Percentiles rank a stretch among this genome's conserved stretches.
phyloP scores from a whole-genome alignment of 1,140 invertebrate species.

The Saccostrea glomerata region DNA sequence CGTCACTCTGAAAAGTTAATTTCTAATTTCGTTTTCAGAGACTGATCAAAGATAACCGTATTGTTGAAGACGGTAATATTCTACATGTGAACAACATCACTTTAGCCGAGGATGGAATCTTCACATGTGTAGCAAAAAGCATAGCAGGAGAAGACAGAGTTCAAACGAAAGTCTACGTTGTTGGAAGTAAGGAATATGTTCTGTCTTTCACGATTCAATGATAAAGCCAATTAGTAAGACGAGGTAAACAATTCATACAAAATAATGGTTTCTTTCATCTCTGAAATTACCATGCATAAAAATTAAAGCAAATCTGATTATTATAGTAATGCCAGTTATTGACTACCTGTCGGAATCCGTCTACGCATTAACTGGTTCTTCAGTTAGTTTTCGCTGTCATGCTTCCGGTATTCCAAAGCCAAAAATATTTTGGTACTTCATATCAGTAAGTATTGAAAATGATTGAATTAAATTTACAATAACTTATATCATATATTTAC shows the following conservation, averaged over 20 bases:
- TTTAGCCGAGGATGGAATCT: background rate
- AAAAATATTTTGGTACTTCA: background rate
- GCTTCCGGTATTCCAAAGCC: constrained; percentile 14
- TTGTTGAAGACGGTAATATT: background rate
- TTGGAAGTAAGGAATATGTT: background rate
- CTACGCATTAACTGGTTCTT: constrained; percentile 4
- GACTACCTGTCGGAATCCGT: background rate
- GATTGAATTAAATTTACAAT: too few species aligned
- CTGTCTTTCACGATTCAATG: too few species aligned
- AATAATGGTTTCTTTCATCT: background rate
- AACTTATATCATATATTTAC: too few species aligned
- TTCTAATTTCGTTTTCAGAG: background rate
- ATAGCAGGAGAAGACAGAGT: background rate
- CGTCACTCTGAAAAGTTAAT: background rate
- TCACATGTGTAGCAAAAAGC: background rate
- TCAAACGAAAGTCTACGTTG: background rate
- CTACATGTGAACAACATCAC: background rate
- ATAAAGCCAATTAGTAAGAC: too few species aligned
- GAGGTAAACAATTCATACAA: too few species aligned
- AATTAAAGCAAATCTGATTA: background rate
- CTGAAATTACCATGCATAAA: background rate
- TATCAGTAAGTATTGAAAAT: constrained; percentile 2
- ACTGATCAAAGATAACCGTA: background rate
- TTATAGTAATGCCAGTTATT: background rate
- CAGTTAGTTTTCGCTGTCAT: constrained; percentile 9